A percentile compares a stretch with the other conserved stretches of the same genome.
phyloP scores from a whole-genome alignment of 2,888 invertebrate genomes.

The Cenopis cana region DNA sequence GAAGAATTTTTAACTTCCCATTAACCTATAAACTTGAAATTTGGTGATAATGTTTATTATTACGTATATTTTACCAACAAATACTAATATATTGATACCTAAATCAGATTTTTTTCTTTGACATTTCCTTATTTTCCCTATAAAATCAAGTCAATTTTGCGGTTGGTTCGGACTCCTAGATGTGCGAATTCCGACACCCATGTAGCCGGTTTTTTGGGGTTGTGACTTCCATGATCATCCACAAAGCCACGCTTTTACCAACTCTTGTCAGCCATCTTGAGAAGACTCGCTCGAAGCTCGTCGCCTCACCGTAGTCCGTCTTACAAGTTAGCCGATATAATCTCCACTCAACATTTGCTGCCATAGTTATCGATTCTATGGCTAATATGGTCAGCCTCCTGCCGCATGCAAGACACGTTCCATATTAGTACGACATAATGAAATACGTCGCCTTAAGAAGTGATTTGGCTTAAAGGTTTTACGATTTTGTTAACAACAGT shows the following conservation, averaged over 20 bases:
- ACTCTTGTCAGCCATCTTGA: background rate
- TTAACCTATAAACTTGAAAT: too few relatives aligned
- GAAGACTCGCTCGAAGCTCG: background rate
- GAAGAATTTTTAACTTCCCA: too few relatives aligned
- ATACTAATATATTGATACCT: too few relatives aligned
- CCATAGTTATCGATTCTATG: background rate
- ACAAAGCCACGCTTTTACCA: background rate
- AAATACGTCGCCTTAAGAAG: background rate
- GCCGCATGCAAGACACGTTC: background rate
- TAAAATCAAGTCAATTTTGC: too few relatives aligned
- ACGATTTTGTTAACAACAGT: slow-evolving; percentile 2
- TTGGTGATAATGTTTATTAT: too few relatives aligned
- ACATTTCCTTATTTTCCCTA: too few relatives aligned
- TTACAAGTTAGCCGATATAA: background rate
- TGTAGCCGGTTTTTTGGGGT: too few relatives aligned
- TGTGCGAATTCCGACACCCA: too few relatives aligned
- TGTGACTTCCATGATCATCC: too few relatives aligned
- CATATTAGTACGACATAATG: background rate
- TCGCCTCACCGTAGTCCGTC: background rate
- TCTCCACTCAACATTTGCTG: background rate
- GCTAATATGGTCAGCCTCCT: background rate
- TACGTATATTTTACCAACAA: too few relatives aligned
- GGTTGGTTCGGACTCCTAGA: too few relatives aligned
- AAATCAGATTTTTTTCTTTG: too few relatives aligned
- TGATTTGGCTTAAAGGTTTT: background rate